Base-by-base conservation (phyloP, 1,140 invertebrate species). In the Rhynchophorus ferrugineus region DNA sequence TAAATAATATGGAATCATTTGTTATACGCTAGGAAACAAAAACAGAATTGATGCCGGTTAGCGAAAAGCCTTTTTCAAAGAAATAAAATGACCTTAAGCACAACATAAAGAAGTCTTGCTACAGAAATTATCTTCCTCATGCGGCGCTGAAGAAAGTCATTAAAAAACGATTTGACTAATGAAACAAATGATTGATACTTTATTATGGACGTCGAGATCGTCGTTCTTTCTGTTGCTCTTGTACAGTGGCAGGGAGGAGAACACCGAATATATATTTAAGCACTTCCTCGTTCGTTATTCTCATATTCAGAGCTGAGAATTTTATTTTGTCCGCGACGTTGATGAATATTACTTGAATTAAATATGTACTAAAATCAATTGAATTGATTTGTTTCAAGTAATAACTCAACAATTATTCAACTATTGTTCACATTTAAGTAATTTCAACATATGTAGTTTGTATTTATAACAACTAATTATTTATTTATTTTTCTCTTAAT, bases 161-260 rank as follows among this genome's bases (percentile, higher is more conserved):
- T 65, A 65, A 65, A 65, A 65, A 64, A 54, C 53, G 53, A 64
- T 63, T 64, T 64, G 59, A 65, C 63, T 63, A 63, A 65, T 65
- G 61, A 63, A 65, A 65, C 63, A 61, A 64, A 62, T 64, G 62
- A 65, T 65, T 65, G 63, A 65, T 63, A 63, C 61, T 57, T 60
- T 61, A 63, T 63, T 62, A 57, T 56, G 61, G 43, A 54, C 49
- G 34, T 48, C 33, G 16, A 45, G 51, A 52, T 45, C 36, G 43
- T 36, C 45, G 51, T 41, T 52, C 54, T 44, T 57, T 38, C 54
- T 38, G 46, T 38, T 45, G 14, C 39, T 39, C 22, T 50, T 51
- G 42, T 43, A 49, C 54, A 43, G 54, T 56, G 54, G 54, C 54
- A 45, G 44, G n/a, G 43, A 52, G 49, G 22, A 38, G 39, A 50